Evolutionary conservation across 2,797 vertebrate genomes (phyloP), one percentile per base, ranked within the genome.

Genomic region (Enteromius trimaculatus): DNA sequence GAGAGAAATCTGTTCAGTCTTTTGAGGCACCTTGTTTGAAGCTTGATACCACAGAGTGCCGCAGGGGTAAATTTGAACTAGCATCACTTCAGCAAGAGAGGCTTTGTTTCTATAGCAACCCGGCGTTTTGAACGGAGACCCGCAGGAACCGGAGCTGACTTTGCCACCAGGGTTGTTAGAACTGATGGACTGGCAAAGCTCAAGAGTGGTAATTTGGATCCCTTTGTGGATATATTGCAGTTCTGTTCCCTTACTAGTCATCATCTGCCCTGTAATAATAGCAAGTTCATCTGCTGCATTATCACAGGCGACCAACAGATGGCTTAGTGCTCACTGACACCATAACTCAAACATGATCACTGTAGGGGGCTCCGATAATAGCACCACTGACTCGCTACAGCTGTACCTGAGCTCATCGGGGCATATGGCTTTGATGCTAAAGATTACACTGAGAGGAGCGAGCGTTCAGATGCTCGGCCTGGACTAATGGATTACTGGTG

Each of bases 81-180:
- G 82, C 53, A 71, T 83, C 53, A 83, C 53, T 78, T 83, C 75
- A 74, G 64, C 79, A 71, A 58, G 39, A 86, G 49, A 82, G 66
- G 70, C 74, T 85, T 85, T 85, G 87, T 86, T 88, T 85, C 85
- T 86, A 88, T 86, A 86, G 87, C 80, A 83, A 88, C 87, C 60
- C n/a, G 2, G 65, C 39, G 60, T 69, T 64, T 79, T 64, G 26
- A 85, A 84, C 4, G 16, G 70, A 53, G 76, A 84, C 65, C 69
- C 70, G 11, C 80, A 74, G 70, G 75, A 62, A 83, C 82, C 75
- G 62, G 65, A 64, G 53, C 58, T 62, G 75, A 82, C 62, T 77
- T 78, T 62, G 26, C 53, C 65, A 83, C 64, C 74, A 78, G 75
- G 81, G 81, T 70, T 78, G 74, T 70, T 70, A 77, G n/a, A 83